These are phyloP conservation scores for Stenichneumon culpator DNA, from an alignment of 2,888 invertebrate genomes.

Conservation along the genomic window DNA sequence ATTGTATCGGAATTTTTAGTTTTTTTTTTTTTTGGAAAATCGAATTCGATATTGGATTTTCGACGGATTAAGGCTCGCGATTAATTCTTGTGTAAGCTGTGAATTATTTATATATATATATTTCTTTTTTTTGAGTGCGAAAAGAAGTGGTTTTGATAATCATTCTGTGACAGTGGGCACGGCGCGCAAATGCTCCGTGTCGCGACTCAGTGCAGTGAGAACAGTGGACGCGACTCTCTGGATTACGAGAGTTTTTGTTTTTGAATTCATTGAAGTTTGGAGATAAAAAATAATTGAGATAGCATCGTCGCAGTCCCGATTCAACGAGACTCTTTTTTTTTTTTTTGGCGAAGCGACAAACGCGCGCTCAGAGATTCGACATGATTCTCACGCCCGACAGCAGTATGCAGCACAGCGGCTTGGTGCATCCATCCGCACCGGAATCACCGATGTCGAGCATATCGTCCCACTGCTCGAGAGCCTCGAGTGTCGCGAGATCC, in stretches of 20 bases:
- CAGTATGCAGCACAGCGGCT: conserved; percentile 86
- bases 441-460: conserved; percentile 85
- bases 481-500: conserved; percentile 67
- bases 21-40: neutral
- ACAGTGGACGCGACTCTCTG: conserved; percentile 51
- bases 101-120: neutral
- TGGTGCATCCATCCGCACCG: conserved; percentile 85
- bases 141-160: conserved; percentile 22
- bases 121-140: conserved; percentile 16
- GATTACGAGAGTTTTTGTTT: conserved; percentile 51
- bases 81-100: neutral
- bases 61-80: neutral
- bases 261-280: neutral
- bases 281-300: neutral
- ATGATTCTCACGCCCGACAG: conserved; percentile 91
- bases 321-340: conserved; percentile 17
- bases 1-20: neutral
- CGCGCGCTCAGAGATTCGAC: conserved; percentile 65
- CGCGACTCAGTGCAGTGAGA: conserved; percentile 56
- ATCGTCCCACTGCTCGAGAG: conserved; percentile 80
- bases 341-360: conserved; percentile 13
- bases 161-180: conserved; percentile 50
- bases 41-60: conserved; percentile 15
- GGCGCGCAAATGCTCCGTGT: conserved; percentile 58
- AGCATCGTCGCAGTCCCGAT: conserved; percentile 1